These are phyloP conservation scores for Nemoura dubitans DNA, from an alignment of 2,888 invertebrate species.

Conservation along the genomic window DNA sequence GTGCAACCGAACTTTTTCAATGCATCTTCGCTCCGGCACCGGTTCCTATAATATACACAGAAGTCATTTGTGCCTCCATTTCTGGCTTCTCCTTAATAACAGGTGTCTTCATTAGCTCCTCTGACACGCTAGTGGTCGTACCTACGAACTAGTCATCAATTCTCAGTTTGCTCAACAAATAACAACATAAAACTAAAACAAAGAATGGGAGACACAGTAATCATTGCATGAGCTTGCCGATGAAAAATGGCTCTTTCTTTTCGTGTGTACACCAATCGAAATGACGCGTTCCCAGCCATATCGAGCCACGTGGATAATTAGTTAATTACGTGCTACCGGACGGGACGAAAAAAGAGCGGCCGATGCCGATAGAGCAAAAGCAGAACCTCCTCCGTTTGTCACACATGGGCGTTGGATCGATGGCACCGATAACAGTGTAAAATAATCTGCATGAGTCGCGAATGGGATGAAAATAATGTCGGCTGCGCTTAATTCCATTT, in stretches of 20 bases:
- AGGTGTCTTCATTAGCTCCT: background rate
- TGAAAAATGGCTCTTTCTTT: background rate
- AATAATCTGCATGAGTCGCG: background rate
- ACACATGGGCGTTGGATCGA: background rate
- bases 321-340: background rate
- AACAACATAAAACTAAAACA: background rate
- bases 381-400: background rate
- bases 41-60: background rate
- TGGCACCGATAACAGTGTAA: background rate
- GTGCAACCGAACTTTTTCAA: background rate
- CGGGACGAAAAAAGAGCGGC: background rate
- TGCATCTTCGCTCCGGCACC: background rate
- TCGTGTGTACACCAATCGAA: background rate
- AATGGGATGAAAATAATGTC: background rate
- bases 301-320: background rate
- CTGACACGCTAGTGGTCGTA: background rate
- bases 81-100: background rate
- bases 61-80: background rate
- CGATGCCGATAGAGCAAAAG: no score
- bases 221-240: background rate
- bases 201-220: background rate
- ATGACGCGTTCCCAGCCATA: background rate
- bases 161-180: background rate
- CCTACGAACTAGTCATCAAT: background rate
- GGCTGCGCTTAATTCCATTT: no score